A percentile compares a stretch with the other conserved stretches of the same genome.
Evolutionary conservation across 2,113 vertebrate species (phyloP).

Genomic region (Melanotaenia duboulayi): DNA sequence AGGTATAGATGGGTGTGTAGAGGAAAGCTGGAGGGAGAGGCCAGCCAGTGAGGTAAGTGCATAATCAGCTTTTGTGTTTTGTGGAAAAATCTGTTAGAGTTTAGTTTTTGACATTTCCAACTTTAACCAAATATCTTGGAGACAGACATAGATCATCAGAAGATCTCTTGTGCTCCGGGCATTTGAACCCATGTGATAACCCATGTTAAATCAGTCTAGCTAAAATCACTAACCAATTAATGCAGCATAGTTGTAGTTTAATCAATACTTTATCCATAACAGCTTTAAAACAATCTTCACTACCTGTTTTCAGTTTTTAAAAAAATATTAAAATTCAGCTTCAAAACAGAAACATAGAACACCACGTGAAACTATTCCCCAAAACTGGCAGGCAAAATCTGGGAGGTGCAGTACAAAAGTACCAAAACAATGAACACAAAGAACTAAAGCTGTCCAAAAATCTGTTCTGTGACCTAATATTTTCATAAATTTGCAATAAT

Average conservation of each 20-base stretch:
- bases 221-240: too few species aligned
- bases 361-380: background rate
- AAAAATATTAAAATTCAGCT: background rate
- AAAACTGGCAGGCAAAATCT: background rate
- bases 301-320: background rate
- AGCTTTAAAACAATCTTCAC: background rate
- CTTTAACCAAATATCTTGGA: background rate
- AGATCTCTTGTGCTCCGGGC: too few species aligned
- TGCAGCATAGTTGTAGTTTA: background rate
- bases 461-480: background rate
- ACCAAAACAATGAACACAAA: background rate
- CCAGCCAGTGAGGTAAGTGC: background rate
- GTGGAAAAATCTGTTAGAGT: background rate
- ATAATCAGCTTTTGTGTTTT: background rate
- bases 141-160: background rate
- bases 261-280: background rate
- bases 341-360: background rate
- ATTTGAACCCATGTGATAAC: too few species aligned
- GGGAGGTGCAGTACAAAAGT: background rate
- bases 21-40: background rate
- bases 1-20: background rate
- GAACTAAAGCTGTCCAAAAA: background rate
- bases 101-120: background rate
- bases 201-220: too few species aligned
- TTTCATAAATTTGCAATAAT: conserved; percentile 6